These are phyloP conservation scores for Campylomormyrus numenius DNA, from an alignment of 2,113 vertebrate genomes.

Conservation along the genomic window DNA sequence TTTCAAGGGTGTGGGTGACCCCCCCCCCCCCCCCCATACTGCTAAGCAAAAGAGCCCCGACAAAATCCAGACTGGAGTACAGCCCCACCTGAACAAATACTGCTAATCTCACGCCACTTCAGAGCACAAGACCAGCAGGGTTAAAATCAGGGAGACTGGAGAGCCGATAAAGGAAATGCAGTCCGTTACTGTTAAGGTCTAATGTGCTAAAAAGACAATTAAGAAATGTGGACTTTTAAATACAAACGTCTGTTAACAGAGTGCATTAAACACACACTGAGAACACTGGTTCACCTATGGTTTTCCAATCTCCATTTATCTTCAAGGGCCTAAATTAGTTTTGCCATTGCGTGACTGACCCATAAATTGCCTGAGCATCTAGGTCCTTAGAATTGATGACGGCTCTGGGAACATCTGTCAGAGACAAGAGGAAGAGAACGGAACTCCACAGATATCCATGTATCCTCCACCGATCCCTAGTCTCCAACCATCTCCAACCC, in stretches of 20 bases:
- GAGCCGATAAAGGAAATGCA: not conserved
- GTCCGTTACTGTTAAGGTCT: not conserved
- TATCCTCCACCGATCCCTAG: not conserved
- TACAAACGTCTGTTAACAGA: not conserved
- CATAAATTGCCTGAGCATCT: not conserved
- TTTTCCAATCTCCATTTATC: not conserved
- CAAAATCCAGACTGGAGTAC: not conserved
- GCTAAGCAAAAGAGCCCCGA: not conserved
- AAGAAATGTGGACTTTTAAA: not conserved
- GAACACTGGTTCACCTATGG: not conserved
- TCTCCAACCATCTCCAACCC: not conserved
- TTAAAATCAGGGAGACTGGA: not conserved
- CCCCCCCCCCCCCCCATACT: not conserved
- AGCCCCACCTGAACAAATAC: conserved; percentile 21
- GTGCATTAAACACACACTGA: not conserved
- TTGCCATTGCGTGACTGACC: not conserved
- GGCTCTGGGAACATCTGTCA: not conserved
- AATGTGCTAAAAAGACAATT: not conserved
- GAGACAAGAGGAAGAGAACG: not conserved
- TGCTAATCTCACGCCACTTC: not conserved
- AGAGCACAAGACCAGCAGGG: not conserved
- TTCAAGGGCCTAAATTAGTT: not conserved
- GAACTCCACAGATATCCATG: not conserved
- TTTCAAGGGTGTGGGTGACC: not conserved
- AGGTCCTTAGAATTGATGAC: not conserved